Base-by-base conservation (phyloP, 2,888 invertebrate genomes). In the Lasius fuliginosus region DNA sequence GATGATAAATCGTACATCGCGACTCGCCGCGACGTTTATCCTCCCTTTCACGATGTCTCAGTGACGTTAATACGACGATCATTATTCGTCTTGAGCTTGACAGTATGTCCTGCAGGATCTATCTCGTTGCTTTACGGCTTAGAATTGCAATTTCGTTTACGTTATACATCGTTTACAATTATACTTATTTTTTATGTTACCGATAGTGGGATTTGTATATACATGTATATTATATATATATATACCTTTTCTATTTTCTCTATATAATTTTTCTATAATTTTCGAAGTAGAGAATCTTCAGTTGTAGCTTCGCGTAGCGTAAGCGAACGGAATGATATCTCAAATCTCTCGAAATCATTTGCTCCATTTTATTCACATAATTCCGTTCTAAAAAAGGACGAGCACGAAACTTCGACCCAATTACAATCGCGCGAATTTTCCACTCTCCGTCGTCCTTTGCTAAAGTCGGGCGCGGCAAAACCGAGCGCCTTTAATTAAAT, bases 401-500 rank as follows among this genome's bases (percentile, higher is more conserved):
- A n/a, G n/a, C n/a, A n/a, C n/a, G 49, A 53, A 53, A 53, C 18
- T n/a, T 8, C 8, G 8, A 53, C 6, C n/a, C 49, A 53, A 62
- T 74, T n/a, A 18, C 30, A n/a, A 64, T 64, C 33, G n/a, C n/a
- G n/a, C 49, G 73, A 18, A 40, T 79, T 69, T 65, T 69, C 56
- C 56, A 62, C 18, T 33, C 18, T 27, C 33, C 3, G 1, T 27
- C 46, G 64, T 60, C 46, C 36, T 36, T 60, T 53, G 23, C 46
- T 53, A 60, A 71, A 85, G 77, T 60, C 33, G 68, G 40, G 83
- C 58, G 83, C 64, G 46, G 15, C 74, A 11, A 23, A 33, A 18
- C n/a, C 64, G 74, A 88, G 88, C 86, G 85, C 67, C 77, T 85
- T 75, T 89, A 92, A 92, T 92, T 90, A 91, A 92, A 91, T 89